phyloP scores from a whole-genome alignment of 2,113 vertebrate genomes.

The Syngnathus typhle region DNA sequence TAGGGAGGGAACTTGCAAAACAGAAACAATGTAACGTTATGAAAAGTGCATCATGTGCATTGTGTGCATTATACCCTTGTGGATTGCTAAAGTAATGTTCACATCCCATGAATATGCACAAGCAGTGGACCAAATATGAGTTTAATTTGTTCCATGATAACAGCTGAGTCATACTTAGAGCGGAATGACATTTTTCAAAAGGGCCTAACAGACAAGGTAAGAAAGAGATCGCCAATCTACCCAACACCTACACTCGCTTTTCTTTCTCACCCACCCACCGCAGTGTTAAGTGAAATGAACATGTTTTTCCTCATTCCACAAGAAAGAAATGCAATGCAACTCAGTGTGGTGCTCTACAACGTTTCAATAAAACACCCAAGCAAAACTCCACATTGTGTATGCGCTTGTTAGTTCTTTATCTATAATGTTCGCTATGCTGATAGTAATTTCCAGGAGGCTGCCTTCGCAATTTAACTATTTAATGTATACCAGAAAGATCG shows the following conservation, averaged over 20 bases:
- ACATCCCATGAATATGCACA: no score
- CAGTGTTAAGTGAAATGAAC: conserved; percentile 10
- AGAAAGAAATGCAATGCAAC: neutral
- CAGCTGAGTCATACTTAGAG: conserved; percentile 50
- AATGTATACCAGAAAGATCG: no score
- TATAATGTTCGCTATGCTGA: conserved; percentile 3
- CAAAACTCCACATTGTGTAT: conserved; percentile 25
- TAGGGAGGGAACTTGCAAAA: no score
- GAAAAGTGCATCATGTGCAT: no score
- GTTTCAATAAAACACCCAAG: neutral
- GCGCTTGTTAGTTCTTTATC: conserved; percentile 37
- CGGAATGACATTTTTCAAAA: conserved; percentile 44
- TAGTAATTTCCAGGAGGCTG: no score
- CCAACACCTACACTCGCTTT: conserved; percentile 26
- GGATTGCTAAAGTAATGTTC: no score
- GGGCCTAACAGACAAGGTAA: conserved; percentile 47
- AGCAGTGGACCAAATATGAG: no score
- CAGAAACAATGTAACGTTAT: no score
- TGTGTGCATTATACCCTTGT: no score
- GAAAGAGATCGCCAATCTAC: conserved; percentile 41
- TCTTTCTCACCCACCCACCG: conserved; percentile 7
- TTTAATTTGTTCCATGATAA: neutral
- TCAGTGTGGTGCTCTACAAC: neutral
- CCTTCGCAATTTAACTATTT: no score
- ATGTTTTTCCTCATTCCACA: conserved; percentile 7